These are phyloP conservation scores for Amphilophus citrinellus DNA, from an alignment of 2,113 vertebrate genomes.

Conservation along the genomic window DNA sequence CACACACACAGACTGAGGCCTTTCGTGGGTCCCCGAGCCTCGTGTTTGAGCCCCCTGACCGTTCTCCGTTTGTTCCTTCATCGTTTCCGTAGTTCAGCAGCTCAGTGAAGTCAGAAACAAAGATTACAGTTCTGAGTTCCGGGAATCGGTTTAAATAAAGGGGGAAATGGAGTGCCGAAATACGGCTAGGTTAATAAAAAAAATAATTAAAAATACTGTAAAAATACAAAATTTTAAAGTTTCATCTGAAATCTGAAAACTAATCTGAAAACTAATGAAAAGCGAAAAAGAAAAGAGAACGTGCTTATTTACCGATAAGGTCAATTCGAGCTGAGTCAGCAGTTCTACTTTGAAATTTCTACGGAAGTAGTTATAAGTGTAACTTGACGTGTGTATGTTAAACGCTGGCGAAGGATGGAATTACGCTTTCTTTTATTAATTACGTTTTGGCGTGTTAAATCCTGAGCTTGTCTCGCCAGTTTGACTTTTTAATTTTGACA, in stretches of 20 bases:
- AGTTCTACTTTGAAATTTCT: constrained; percentile 17
- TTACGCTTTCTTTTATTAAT: not conserved
- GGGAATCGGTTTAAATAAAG: not conserved
- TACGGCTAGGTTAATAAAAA: not conserved
- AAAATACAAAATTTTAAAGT: fast-evolving
- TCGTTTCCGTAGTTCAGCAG: constrained; percentile 38
- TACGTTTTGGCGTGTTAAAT: not conserved
- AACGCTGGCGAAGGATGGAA: not conserved
- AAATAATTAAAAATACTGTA: no score
- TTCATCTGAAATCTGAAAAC: not conserved
- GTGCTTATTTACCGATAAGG: not conserved
- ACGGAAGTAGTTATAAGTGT: not conserved
- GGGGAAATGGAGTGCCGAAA: not conserved
- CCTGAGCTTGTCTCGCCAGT: not conserved
- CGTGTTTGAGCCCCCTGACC: not conserved
- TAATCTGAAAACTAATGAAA: not conserved
- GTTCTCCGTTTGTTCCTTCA: not conserved
- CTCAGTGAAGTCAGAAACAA: not conserved
- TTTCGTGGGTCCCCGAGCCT: not conserved
- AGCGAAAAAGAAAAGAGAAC: not conserved
- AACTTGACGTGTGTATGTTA: not conserved
- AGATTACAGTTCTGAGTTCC: not conserved
- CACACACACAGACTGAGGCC: no score
- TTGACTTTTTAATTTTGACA: not conserved
- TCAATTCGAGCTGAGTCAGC: not conserved